Conservation (phyloP, 2,888 invertebrate genomes). For the Noctua janthe region DNA sequence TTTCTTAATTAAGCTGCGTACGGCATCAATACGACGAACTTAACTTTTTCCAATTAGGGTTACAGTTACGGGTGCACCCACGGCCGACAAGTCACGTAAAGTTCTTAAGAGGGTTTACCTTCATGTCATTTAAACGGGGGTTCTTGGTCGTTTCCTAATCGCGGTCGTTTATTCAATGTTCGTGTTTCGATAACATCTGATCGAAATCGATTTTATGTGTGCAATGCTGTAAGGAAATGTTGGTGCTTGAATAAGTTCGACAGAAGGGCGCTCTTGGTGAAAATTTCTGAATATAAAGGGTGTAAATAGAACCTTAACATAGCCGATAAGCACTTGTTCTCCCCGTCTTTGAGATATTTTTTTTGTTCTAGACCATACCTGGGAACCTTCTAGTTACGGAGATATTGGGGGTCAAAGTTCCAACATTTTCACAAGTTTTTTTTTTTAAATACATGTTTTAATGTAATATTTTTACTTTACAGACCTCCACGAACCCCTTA, state of each 20-base stretch:
- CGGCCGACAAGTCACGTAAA: conserved; percentile 28
- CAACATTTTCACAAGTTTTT: no score
- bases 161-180: conserved; percentile 28
- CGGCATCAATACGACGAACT: conserved; percentile 13
- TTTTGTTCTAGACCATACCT: no score
- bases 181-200: conserved; percentile 50
- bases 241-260: not conserved
- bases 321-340: no score
- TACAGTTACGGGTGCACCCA: not conserved
- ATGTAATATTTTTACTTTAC: no score
- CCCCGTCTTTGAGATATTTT: no score
- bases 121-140: conserved; percentile 24
- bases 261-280: not conserved
- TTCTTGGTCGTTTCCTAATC: conserved; percentile 2
- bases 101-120: not conserved
- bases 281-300: not conserved
- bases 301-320: no score
- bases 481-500: no score
- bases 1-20: conserved; percentile 20
- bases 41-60: conserved; percentile 21
- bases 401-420: no score
- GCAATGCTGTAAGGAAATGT: not conserved
- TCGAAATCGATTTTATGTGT: not conserved
- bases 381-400: no score
- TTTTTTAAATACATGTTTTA: no score